A percentile compares a stretch with the other conserved stretches of the same genome.
Conservation (phyloP, 2,113 vertebrate genomes). For the Dendropsophus ebraccatus region DNA sequence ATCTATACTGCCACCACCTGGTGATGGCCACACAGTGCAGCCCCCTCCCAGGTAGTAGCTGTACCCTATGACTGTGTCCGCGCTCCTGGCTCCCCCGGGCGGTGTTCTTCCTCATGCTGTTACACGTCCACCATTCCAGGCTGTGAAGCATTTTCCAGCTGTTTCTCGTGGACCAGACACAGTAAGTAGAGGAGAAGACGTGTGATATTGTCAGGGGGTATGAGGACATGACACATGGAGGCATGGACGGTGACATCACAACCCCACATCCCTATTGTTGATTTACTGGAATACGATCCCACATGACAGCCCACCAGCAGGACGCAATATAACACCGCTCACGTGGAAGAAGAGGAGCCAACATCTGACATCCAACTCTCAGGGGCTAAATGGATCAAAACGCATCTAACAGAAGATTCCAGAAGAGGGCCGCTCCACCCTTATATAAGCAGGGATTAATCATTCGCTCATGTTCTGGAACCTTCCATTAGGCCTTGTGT, state of each 20-base stretch:
- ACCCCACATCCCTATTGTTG: neutral
- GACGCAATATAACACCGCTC: neutral
- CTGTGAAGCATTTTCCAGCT: constrained; percentile 47
- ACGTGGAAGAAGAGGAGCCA: neutral
- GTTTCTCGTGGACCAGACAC: constrained; percentile 20
- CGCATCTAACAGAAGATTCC: too few relatives aligned
- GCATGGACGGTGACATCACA: neutral
- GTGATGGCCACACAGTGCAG: too few relatives aligned
- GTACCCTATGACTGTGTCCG: too few relatives aligned
- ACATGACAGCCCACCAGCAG: neutral
- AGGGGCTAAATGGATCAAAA: too few relatives aligned
- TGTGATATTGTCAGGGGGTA: neutral
- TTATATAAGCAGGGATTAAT: too few relatives aligned
- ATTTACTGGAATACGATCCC: neutral
- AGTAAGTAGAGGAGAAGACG: neutral
- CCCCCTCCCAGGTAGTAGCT: too few relatives aligned
- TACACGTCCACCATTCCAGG: constrained; percentile 33
- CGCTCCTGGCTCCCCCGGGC: neutral
- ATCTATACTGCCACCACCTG: too few relatives aligned
- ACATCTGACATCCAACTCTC: too few relatives aligned
- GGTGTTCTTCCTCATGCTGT: neutral
- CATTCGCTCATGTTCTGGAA: too few relatives aligned
- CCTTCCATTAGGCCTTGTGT: too few relatives aligned
- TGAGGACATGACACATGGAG: neutral
- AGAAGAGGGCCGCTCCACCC: too few relatives aligned